Percentiles rank a stretch among this genome's conserved stretches.
phyloP scores from a whole-genome alignment of 2,113 vertebrate species.

The Monarcha castaneiventris region DNA sequence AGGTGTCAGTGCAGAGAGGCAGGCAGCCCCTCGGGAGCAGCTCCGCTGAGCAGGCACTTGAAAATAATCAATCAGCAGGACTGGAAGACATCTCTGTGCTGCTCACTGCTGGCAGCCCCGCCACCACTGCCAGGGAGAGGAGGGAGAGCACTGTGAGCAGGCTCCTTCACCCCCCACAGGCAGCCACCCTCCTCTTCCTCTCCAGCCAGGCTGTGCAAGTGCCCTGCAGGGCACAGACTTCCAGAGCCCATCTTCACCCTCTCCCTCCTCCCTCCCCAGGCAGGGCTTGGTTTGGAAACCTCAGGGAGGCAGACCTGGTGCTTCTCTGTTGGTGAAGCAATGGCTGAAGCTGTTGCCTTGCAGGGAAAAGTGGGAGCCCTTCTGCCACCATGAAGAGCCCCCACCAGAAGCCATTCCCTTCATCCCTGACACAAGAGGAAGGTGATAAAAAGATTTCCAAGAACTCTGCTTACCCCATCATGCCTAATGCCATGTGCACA shows the following conservation, averaged over 20 bases:
- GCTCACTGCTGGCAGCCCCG: background rate
- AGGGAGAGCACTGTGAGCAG: background rate
- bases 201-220: background rate
- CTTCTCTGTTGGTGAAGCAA: background rate
- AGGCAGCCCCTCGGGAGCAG: constrained; percentile 7
- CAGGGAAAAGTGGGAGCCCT: background rate
- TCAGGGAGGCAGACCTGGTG: background rate
- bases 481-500: background rate
- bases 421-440: background rate
- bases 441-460: background rate
- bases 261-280: background rate
- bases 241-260: background rate
- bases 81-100: background rate
- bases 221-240: background rate
- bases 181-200: background rate
- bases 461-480: background rate
- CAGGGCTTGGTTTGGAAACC: background rate
- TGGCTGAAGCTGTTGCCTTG: background rate
- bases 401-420: background rate
- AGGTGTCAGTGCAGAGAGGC: constrained; percentile 31
- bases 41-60: constrained; percentile 32
- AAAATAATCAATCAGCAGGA: constrained; percentile 46
- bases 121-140: background rate
- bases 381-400: background rate
- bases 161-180: background rate